Conservation (phyloP, 2,797 vertebrate species). For the Amniataba percoides region DNA sequence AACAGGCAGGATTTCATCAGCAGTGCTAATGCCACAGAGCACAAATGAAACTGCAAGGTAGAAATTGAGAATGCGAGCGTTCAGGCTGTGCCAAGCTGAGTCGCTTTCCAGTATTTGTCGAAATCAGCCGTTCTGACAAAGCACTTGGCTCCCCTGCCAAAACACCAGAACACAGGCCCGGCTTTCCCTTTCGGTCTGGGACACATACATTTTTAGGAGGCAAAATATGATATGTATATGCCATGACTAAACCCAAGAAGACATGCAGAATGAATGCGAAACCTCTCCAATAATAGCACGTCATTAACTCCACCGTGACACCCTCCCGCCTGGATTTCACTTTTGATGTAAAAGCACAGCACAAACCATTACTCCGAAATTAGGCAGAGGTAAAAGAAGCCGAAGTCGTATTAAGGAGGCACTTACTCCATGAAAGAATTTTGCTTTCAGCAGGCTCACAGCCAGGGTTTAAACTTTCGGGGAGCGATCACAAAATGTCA, state of each 20-base stretch:
- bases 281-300: slow-evolving; percentile 12
- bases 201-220: slow-evolving; percentile 18
- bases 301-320: slow-evolving; percentile 10
- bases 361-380: slow-evolving; percentile 38
- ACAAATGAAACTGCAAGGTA: slow-evolving; percentile 14
- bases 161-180: slow-evolving; percentile 7
- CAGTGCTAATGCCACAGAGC: not conserved
- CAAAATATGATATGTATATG: slow-evolving; percentile 9
- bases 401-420: slow-evolving; percentile 31
- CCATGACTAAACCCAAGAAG: slow-evolving; percentile 21
- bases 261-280: slow-evolving; percentile 28
- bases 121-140: slow-evolving; percentile 24
- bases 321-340: not conserved
- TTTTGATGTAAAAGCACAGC: slow-evolving; percentile 23
- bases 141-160: slow-evolving; percentile 9
- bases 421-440: slow-evolving; percentile 51
- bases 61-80: slow-evolving; percentile 30
- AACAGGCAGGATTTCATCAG: slow-evolving; percentile 18
- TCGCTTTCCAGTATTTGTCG: slow-evolving; percentile 1
- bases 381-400: slow-evolving; percentile 28
- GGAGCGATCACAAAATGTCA: slow-evolving; percentile 68
- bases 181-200: slow-evolving; percentile 22
- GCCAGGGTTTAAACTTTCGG: slow-evolving; percentile 70
- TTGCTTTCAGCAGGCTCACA: slow-evolving; percentile 60
- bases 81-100: too few species aligned